A percentile compares a stretch with the other conserved stretches of the same genome.
These are phyloP conservation scores for Coregonus suidteri DNA, from an alignment of 2,797 vertebrate genomes.

Conservation along the genomic window DNA sequence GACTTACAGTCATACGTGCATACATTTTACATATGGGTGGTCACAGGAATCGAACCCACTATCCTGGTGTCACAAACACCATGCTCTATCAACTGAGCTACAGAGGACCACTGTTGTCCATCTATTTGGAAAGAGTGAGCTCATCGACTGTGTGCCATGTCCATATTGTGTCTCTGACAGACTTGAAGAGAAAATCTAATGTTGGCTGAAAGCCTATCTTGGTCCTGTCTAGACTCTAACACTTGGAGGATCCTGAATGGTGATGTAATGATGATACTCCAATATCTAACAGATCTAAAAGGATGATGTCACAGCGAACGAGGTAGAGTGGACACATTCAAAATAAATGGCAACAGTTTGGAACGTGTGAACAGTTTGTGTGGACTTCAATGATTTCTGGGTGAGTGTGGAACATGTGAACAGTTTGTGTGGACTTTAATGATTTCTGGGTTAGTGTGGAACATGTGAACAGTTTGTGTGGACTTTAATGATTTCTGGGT, in stretches of 20 bases:
- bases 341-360: slow-evolving; percentile 68
- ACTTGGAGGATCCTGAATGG: slow-evolving; percentile 35
- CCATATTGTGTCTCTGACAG: slow-evolving; percentile 5
- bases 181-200: slow-evolving; percentile 27
- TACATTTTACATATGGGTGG: too few relatives aligned
- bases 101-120: too few relatives aligned
- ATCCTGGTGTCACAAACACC: too few relatives aligned
- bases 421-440: slow-evolving; percentile 66
- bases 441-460: slow-evolving; percentile 67
- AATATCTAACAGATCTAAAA: slow-evolving; percentile 35
- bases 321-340: slow-evolving; percentile 52
- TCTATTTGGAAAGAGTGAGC: slow-evolving; percentile 7
- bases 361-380: slow-evolving; percentile 61
- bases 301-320: background rate
- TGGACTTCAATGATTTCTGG: slow-evolving; percentile 67
- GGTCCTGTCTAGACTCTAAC: background rate
- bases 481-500: slow-evolving; percentile 68
- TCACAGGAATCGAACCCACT: too few relatives aligned
- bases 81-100: too few relatives aligned
- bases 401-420: slow-evolving; percentile 61
- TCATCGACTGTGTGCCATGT: slow-evolving; percentile 19
- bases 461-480: slow-evolving; percentile 59
- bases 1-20: too few relatives aligned
- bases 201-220: slow-evolving; percentile 7
- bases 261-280: slow-evolving; percentile 42